These are phyloP conservation scores for Mustelus asterias DNA, from an alignment of 2,113 vertebrate species.

Conservation along the genomic window DNA sequence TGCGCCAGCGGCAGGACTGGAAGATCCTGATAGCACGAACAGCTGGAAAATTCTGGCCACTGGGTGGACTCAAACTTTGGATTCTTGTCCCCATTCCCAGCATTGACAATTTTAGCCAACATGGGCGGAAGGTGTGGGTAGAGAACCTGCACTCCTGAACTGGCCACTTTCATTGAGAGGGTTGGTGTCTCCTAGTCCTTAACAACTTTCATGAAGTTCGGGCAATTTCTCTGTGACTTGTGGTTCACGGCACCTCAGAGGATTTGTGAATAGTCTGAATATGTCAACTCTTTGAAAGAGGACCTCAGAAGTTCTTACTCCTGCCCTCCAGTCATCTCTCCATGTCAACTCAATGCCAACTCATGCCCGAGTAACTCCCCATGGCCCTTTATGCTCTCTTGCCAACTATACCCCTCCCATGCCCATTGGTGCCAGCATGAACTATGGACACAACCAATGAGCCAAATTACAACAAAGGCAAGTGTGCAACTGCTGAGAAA, in stretches of 20 bases:
- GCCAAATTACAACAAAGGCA: not conserved
- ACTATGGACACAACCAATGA: not conserved
- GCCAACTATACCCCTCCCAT: not conserved
- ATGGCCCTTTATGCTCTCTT: no score
- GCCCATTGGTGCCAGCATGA: not conserved
- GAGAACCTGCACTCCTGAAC: not conserved
- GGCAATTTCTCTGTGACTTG: not conserved
- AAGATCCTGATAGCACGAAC: no score
- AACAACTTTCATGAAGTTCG: not conserved
- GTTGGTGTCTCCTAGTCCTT: no score
- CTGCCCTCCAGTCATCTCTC: not conserved
- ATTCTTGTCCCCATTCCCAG: no score
- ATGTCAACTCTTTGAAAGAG: not conserved
- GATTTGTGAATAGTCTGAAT: not conserved
- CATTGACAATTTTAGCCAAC: not conserved
- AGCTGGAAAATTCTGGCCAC: no score
- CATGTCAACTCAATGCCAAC: not conserved
- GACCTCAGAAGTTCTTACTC: not conserved
- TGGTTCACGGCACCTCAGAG: not conserved
- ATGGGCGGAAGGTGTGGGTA: not conserved
- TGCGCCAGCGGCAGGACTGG: no score
- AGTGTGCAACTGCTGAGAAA: not conserved
- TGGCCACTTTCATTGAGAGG: not conserved
- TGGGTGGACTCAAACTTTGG: no score
- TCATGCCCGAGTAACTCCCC: no score